Base-by-base conservation (phyloP, 2,797 vertebrate genomes). In the Philypnodon macrostomus region DNA sequence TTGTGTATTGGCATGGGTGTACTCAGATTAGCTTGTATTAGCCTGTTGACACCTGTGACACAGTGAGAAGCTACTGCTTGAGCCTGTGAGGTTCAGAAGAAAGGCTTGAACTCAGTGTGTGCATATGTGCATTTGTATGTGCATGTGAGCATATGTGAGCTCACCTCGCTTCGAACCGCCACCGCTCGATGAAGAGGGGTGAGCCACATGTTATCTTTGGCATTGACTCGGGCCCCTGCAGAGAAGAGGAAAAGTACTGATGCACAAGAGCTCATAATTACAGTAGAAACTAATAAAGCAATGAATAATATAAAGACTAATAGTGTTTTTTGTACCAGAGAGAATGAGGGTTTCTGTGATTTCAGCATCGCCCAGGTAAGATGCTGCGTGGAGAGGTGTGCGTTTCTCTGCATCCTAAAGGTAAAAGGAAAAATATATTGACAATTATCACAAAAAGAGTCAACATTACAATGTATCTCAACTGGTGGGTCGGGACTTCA, bases 131-230 rank as follows among this genome's bases (percentile, higher is more conserved):
- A n/a, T n/a, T n/a, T n/a, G n/a, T n/a, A n/a, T n/a, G n/a, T n/a
- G n/a, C n/a, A n/a, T 12, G 12, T 34, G 51, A 27, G 19, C 49
- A 53, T n/a, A 19, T 1, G 27, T 3, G 19, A 1, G 15, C 87
- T 89, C 77, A 97, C 96, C 88, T 97, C 95, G 18, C 94, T 98
- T 62, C 95, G 91, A 37, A 95, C 97, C 30, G 95, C 96, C 66
- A 97, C 94, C 0, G 96, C 94, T 2, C 96, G 91, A 75, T 98
- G 96, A 13, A 98, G 91, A 35, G 96, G 96, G 24, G 96, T 98
- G 76, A 98, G 89, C 96, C 96, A 98, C 95, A 98, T 98, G 52
- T 91, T 97, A 68, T 98, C 96, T 90, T 98, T 98, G 85, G 96
- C 95, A 61, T 98, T 98, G 45, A 98, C 96, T 31, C 96, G 93